Base-by-base conservation (phyloP, 2,888 invertebrate species). In the Drosophila hamatofila region DNA sequence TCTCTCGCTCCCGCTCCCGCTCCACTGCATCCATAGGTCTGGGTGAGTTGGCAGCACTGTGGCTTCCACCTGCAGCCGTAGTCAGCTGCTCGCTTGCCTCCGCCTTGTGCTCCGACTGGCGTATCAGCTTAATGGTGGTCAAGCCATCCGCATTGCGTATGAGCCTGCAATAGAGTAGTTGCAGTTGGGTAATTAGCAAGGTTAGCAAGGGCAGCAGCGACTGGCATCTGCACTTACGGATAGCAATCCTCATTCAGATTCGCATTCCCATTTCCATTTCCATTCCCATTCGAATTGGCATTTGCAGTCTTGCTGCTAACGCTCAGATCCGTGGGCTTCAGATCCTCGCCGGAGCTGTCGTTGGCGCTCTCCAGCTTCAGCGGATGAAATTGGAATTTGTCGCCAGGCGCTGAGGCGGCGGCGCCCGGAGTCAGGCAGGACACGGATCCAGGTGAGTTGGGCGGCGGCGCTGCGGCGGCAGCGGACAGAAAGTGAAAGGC, bases 251-350 rank as follows among this genome's bases (percentile, higher is more conserved):
- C 92, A 54, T 71, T 67, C 14, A 25, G 48, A 48, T 48, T 30
- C 48, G 33, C 23, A 25, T 25, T 54, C 11, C 12, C n/a, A 21
- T 37, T 37, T 0, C 6, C 35, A 6, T 37, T 37, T 2, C 16
- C 35, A 16, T 35, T 35, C 1, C 14, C 35, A 3, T 30, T 30
- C 12, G 51, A 23, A 14, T 51, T 54, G 8, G 23, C 18, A 41
- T n/a, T 56, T 3, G 23, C 21, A 1, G 6, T 56, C 35, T 89
- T 90, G 72, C 90, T 83, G 83, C 81, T 81, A 30, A 93, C 95
- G 90, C 95, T 96, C 77, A 96, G 92, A 91, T 96, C 96, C 49
- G 96, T 96, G 60, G 96, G 96, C 70, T 93, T 93, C 93, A 95
- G 94, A 83, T 96, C 95, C 77, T 95, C 95, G 70, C 81, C 77